phyloP scores from a whole-genome alignment of 2,797 vertebrate species.

The Hippoglossus hippoglossus region DNA sequence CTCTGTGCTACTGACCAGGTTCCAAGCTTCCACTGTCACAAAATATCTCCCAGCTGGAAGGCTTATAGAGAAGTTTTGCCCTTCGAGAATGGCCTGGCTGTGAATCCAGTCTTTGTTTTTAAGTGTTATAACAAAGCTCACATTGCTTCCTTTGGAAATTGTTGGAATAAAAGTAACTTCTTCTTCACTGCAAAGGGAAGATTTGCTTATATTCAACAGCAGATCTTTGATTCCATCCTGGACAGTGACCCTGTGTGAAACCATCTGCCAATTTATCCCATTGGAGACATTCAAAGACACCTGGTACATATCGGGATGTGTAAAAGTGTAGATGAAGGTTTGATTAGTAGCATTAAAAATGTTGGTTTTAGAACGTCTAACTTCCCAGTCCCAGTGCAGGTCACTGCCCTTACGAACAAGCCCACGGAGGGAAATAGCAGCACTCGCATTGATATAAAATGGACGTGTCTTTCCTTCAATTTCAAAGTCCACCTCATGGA shows the following conservation, averaged over 20 bases:
- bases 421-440: constrained; percentile 61
- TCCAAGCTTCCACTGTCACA: constrained; percentile 76
- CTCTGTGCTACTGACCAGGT: constrained; percentile 75
- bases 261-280: constrained; percentile 76
- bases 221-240: constrained; percentile 79
- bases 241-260: constrained; percentile 66
- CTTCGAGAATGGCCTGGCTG: constrained; percentile 29
- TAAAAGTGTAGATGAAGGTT: constrained; percentile 69
- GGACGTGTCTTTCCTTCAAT: constrained; percentile 60
- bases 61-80: constrained; percentile 59
- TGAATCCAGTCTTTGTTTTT: constrained; percentile 52
- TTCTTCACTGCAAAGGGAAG: constrained; percentile 67
- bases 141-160: constrained; percentile 79
- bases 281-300: constrained; percentile 84
- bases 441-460: constrained; percentile 67
- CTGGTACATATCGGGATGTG: constrained; percentile 64
- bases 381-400: constrained; percentile 80
- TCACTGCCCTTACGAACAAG: constrained; percentile 66
- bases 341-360: constrained; percentile 42
- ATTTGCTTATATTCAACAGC: constrained; percentile 62
- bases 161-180: constrained; percentile 68
- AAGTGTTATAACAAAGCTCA: constrained; percentile 75
- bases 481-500: constrained; percentile 74
- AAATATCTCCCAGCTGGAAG: constrained; percentile 72
- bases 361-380: constrained; percentile 16